Conservation (phyloP, 1,140 invertebrate genomes). For the Heliconius himera region DNA sequence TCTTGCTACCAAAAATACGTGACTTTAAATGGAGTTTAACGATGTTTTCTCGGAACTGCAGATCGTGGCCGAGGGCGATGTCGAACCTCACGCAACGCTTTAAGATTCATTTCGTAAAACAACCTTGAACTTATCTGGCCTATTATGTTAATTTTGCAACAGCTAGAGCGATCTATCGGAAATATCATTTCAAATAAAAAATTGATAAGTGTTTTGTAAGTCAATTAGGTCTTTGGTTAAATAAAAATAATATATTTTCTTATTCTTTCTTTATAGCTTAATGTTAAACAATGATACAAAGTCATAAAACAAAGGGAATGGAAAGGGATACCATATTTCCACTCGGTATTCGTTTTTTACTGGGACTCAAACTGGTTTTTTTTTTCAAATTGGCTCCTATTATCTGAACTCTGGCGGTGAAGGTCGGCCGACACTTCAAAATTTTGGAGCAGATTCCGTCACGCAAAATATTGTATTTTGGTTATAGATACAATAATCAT, state of each 20-base stretch:
- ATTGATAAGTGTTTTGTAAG: neutral
- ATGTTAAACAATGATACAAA: neutral
- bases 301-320: conserved; percentile 50
- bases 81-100: conserved; percentile 62
- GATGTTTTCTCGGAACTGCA: conserved; percentile 75
- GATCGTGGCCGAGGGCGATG: conserved; percentile 52
- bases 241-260: neutral
- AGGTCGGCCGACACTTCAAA: conserved; percentile 70
- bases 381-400: conserved; percentile 72
- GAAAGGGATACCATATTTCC: conserved; percentile 60
- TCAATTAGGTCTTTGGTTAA: neutral
- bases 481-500: neutral
- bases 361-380: conserved; percentile 63
- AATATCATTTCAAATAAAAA: neutral
- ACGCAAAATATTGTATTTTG: conserved; percentile 69
- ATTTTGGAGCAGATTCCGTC: conserved; percentile 75
- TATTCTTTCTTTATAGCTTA: neutral
- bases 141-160: conserved; percentile 22
- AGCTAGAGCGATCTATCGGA: neutral
- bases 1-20: conserved; percentile 80
- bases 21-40: conserved; percentile 65
- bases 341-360: conserved; percentile 55
- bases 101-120: conserved; percentile 48
- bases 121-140: conserved; percentile 64
- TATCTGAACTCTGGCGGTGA: conserved; percentile 69